Evolutionary conservation across 2,888 invertebrate genomes (phyloP).

Genomic region (Microctonus brassicae): DNA sequence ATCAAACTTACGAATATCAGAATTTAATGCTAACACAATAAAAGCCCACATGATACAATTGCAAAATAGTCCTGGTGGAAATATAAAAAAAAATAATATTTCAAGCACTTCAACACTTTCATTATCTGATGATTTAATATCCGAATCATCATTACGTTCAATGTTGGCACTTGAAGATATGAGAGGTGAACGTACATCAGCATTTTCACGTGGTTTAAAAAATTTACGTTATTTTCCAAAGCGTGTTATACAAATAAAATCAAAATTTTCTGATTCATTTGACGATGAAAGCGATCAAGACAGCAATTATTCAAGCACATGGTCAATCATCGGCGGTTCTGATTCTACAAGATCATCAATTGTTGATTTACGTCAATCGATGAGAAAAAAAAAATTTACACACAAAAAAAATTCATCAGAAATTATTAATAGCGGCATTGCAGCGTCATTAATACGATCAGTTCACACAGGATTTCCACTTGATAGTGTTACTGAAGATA

Average conservation of each 20-base stretch:
- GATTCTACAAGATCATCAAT: conserved; percentile 54
- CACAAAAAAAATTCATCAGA: conserved; percentile 71
- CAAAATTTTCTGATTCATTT: conserved; percentile 69
- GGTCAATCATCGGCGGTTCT: conserved; percentile 51
- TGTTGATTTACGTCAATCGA: conserved; percentile 48
- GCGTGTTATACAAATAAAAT: conserved; percentile 74
- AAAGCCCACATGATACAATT: conserved; percentile 42
- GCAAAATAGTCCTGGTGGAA: conserved; percentile 35
- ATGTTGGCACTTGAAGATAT: conserved; percentile 75
- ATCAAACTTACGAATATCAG: conserved; percentile 46
- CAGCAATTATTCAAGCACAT: conserved; percentile 54
- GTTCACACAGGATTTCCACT: conserved; percentile 67
- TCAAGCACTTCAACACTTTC: conserved; percentile 52
- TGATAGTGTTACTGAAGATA: conserved; percentile 61
- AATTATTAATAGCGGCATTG: conserved; percentile 71
- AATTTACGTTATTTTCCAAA: conserved; percentile 76
- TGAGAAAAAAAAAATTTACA: conserved; percentile 52
- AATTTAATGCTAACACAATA: conserved; percentile 41
- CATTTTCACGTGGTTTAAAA: conserved; percentile 74
- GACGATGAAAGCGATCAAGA: conserved; percentile 70
- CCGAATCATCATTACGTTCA: conserved; percentile 63
- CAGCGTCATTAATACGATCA: conserved; percentile 77
- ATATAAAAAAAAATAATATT: conserved; percentile 30
- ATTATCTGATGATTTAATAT: conserved; percentile 61
- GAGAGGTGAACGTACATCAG: conserved; percentile 71